Conservation (phyloP, 2,113 vertebrate species). For the Sarotherodon lohbergeri region DNA sequence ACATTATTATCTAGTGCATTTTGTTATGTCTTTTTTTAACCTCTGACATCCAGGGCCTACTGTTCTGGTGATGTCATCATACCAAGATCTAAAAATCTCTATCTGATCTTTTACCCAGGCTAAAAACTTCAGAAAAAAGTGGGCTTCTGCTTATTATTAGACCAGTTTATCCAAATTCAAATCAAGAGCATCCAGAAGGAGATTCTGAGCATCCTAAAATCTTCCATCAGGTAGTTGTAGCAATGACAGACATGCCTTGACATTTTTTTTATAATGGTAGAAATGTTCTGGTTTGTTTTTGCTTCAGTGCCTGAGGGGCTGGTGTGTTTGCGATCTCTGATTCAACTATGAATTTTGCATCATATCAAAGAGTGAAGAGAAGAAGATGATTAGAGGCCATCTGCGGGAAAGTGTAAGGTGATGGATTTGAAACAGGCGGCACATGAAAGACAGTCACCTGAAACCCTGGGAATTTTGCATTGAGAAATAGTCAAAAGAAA, state of each 20-base stretch:
- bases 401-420: not conserved
- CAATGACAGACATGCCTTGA: not conserved
- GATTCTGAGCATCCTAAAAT: not conserved
- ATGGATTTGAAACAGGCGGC: not conserved
- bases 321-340: not conserved
- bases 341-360: not conserved
- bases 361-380: not conserved
- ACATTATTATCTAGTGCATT: not conserved
- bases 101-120: not conserved
- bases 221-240: not conserved
- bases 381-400: not conserved
- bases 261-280: not conserved
- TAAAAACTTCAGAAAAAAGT: not conserved
- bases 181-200: not conserved
- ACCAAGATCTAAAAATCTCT: not conserved
- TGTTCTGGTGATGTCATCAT: not conserved
- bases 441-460: not conserved
- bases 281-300: not conserved
- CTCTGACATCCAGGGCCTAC: not conserved
- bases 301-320: not conserved
- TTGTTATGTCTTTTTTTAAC: not conserved
- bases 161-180: not conserved
- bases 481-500: not conserved
- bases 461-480: not conserved
- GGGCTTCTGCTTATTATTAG: not conserved